Evolutionary conservation across 2,888 invertebrate species (phyloP), one percentile per base, ranked within the genome.

Genomic region (Periphyllus acericola): DNA sequence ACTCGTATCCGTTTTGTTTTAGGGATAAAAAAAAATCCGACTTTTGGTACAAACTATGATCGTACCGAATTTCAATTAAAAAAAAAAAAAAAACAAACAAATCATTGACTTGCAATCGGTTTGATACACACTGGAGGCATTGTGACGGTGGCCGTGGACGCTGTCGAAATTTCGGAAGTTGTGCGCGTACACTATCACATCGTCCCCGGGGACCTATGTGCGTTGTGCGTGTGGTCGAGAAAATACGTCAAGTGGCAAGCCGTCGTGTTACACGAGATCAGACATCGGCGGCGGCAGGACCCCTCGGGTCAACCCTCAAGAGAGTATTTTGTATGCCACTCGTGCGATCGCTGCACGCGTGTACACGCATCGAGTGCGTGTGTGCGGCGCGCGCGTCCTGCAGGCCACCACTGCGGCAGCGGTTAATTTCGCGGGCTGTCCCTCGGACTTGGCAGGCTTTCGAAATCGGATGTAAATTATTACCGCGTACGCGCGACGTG

Each of bases 341-440:
- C 84, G 76, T 46, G 76, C 71, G 55, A 79, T 79, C 36, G 55
- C 21, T 52, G 8, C 46, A 46, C 14, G 46, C 34, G 60, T 29
- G 11, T 3, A 32, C 9, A 36, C 19, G 74, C 36, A n/a, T 29
- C 9, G 72, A 3, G 9, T 32, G 72, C 25, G 72, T 34, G 74
- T 74, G 74, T 74, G 34, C 11, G 34, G 34, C 21, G 74, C 21
- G 74, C 0, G 71, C 36, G 52, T 36, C 34, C 29, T 36, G 55
- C 74, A 21, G 78, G 21, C 6, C 36, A 29, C 40, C 66, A 17
- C 29, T 32, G 66, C 8, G 36, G 71, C 36, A 34, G 84, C 52
- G 84, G 84, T 85, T 78, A 68, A 85, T 85, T 85, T 85, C 84
- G 76, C 84, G 84, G 84, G 84, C 84, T 78, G 84, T 85, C 84